Base-by-base conservation (phyloP, 2,888 invertebrate species). In the Therioaphis trifolii region DNA sequence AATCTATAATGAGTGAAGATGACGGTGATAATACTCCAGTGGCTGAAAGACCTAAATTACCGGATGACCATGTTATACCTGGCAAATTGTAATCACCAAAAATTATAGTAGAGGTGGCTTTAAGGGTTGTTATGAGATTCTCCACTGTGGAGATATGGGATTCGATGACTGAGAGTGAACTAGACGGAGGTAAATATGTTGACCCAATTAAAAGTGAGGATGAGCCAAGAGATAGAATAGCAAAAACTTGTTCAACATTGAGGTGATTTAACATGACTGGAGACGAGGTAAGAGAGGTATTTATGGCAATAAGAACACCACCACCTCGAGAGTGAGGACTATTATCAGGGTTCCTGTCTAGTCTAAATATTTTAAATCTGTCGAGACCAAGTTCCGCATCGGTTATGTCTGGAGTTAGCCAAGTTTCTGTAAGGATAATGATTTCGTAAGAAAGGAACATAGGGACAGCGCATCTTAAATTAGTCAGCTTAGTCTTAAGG, bases 301-400 rank as follows among this genome's bases (percentile, higher is more conserved):
- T 68, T 7, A 68, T n/a, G 9, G 68, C 68, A 68, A 68, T 68
- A 21, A 40, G 9, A 4, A 68, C 43, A 68, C 21, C 68, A 68
- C 68, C 68, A 21, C 43, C 68, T n/a, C 43, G 68, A 21, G 21
- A 35, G n/a, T 68, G 68, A 68, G 68, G 11, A 21, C n/a, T 69
- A 11, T 69, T 69, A 21, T 69, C 12, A 43, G 21, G 1, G 21
- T 69, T 69, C 43, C 68, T 69, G 5, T 69, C 68, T 4, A 69
- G 40, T 24, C 68, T 69, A 69, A 43, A 43, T 21, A 69, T 69
- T 69, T 69, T n/a, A n/a, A n/a, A n/a, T n/a, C n/a, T n/a, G n/a
- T n/a, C n/a, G n/a, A n/a, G n/a, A n/a, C n/a, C n/a, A n/a, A n/a
- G n/a, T n/a, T n/a, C n/a, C n/a, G n/a, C n/a, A n/a, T n/a, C n/a